Conservation (phyloP, 2,113 vertebrate genomes). For the Todiramphus chloris region DNA sequence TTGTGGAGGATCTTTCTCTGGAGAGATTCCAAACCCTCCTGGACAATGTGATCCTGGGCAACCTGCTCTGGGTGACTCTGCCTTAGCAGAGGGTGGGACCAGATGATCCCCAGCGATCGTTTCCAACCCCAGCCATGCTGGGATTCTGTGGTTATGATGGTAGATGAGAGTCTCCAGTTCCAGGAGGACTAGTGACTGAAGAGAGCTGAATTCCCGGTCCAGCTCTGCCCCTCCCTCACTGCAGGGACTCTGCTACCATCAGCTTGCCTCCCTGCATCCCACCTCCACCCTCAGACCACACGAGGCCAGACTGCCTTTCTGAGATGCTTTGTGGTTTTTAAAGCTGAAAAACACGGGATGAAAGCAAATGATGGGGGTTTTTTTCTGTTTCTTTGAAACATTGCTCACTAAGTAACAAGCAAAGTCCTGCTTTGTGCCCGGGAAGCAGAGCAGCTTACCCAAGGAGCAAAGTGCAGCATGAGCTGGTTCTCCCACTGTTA, state of each 20-base stretch:
- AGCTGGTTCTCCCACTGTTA: neutral
- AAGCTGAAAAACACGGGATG: neutral
- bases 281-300: neutral
- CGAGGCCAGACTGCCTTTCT: neutral
- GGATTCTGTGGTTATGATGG: neutral
- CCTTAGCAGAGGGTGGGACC: neutral
- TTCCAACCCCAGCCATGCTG: neutral
- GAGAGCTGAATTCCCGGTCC: neutral
- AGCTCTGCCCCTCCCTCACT: neutral
- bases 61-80: neutral
- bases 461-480: neutral
- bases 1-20: neutral
- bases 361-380: neutral
- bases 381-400: neutral
- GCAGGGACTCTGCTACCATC: neutral
- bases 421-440: neutral
- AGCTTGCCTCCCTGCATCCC: neutral
- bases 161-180: neutral
- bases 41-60: neutral
- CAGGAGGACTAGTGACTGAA: neutral
- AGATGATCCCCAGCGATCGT: neutral
- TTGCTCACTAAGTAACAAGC: slow-evolving; percentile 3
- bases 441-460: neutral
- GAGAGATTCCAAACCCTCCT: no score
- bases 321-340: neutral